These are phyloP conservation scores for Pygoscelis adeliae DNA, from an alignment of 2,113 vertebrate genomes.

Conservation along the genomic window DNA sequence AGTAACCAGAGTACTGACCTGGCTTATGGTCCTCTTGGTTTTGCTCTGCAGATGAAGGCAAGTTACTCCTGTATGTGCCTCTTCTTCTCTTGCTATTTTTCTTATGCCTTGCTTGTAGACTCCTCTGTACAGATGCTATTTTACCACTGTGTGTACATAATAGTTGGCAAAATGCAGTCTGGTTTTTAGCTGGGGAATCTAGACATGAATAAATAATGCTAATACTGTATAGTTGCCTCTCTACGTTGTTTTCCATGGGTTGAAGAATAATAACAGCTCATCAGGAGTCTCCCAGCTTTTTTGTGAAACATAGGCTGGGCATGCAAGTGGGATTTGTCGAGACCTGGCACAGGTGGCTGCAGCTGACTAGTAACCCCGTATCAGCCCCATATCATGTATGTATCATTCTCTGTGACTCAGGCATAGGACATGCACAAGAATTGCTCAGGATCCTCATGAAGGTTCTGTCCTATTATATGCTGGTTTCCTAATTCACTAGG, in stretches of 20 bases:
- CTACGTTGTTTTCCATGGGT: neutral
- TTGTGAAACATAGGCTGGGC: neutral
- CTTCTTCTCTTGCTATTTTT: neutral
- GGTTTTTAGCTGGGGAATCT: neutral
- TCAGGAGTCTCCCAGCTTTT: neutral
- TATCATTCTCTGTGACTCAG: neutral
- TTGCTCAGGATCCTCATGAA: neutral
- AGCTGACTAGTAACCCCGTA: neutral
- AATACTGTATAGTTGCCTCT: neutral
- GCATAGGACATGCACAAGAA: neutral
- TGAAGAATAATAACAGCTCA: neutral
- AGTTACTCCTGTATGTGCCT: neutral
- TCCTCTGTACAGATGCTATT: neutral
- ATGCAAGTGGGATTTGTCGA: neutral
- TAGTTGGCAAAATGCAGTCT: neutral
- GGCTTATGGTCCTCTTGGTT: neutral
- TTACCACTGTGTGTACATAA: neutral
- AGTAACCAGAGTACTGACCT: neutral
- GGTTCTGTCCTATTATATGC: neutral
- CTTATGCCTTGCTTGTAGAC: neutral
- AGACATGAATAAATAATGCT: neutral
- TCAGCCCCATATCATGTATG: neutral
- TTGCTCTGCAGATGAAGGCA: neutral
- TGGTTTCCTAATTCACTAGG: neutral
- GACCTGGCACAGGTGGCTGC: neutral